A percentile compares a stretch with the other conserved stretches of the same genome.
These are phyloP conservation scores for Corythoichthys intestinalis DNA, from an alignment of 2,113 vertebrate genomes.

Conservation along the genomic window DNA sequence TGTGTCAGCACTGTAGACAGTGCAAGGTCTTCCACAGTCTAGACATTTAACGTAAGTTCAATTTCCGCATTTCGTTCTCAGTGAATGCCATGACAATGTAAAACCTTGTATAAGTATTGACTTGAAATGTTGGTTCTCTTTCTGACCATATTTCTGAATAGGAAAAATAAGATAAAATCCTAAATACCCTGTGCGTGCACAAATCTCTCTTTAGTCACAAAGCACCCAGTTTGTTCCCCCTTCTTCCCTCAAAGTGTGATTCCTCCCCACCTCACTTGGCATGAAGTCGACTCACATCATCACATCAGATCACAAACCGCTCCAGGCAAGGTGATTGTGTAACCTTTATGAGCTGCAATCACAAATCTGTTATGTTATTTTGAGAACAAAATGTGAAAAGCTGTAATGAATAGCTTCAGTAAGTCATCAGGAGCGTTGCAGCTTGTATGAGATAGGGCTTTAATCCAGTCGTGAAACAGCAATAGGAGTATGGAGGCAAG, in stretches of 20 bases:
- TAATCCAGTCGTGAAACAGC: background rate
- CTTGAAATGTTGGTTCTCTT: too few relatives aligned
- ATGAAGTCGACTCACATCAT: conserved; percentile 26
- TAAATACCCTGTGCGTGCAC: background rate
- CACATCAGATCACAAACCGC: conserved; percentile 24
- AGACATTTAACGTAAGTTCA: background rate
- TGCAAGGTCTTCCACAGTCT: background rate
- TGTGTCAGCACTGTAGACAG: background rate
- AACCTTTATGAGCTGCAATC: conserved; percentile 15
- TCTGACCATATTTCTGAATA: too few relatives aligned
- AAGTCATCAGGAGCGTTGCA: background rate
- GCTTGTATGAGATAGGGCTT: background rate
- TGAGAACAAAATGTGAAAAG: conserved; percentile 11
- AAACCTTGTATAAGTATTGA: background rate
- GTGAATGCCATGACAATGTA: background rate
- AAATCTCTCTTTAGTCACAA: conserved; percentile 1
- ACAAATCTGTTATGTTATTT: conserved; percentile 16
- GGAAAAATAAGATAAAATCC: background rate
- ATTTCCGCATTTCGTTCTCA: background rate
- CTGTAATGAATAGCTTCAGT: conserved; percentile 9
- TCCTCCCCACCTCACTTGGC: conserved; percentile 31
- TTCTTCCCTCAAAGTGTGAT: conserved; percentile 14
- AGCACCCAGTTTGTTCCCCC: background rate
- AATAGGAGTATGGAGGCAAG: background rate
- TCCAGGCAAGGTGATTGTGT: conserved; percentile 26